A percentile compares a stretch with the other conserved stretches of the same genome.
phyloP scores from a whole-genome alignment of 2,888 invertebrate species.

The Amphipoea lucens region DNA sequence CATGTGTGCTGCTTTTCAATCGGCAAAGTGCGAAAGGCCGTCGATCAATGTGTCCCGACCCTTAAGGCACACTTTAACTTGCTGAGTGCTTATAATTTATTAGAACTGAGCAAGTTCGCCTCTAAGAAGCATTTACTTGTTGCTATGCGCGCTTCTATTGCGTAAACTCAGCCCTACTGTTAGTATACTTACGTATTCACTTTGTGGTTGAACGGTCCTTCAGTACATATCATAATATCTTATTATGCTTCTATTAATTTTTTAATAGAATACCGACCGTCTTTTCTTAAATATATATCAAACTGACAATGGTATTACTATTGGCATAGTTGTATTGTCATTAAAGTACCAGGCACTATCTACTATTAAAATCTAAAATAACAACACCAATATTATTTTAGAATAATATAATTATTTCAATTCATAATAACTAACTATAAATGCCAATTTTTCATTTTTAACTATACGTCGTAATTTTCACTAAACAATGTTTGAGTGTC shows the following conservation, averaged over 20 bases:
- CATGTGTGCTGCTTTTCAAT: no score
- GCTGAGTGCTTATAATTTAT: neutral
- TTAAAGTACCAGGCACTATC: constrained; percentile 20
- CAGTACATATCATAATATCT: neutral
- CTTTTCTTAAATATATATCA: neutral
- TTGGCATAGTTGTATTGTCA: neutral
- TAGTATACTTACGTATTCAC: constrained; percentile 33
- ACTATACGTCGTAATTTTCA: constrained; percentile 84
- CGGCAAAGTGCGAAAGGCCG: no score
- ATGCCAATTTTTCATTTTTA: constrained; percentile 86
- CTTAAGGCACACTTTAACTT: neutral
- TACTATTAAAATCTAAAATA: constrained; percentile 74
- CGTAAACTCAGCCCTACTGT: neutral
- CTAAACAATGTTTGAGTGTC: constrained; percentile 84
- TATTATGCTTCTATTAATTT: neutral
- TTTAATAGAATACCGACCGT: neutral
- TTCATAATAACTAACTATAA: constrained; percentile 90
- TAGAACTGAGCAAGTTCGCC: neutral
- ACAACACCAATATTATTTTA: constrained; percentile 88
- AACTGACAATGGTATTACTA: neutral
- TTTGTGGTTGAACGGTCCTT: neutral
- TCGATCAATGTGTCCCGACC: no score
- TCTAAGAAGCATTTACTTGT: neutral
- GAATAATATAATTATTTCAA: constrained; percentile 91
- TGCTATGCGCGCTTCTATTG: neutral